Evolutionary conservation across 2,797 vertebrate genomes (phyloP).

Genomic region (Gobio occitaniae): DNA sequence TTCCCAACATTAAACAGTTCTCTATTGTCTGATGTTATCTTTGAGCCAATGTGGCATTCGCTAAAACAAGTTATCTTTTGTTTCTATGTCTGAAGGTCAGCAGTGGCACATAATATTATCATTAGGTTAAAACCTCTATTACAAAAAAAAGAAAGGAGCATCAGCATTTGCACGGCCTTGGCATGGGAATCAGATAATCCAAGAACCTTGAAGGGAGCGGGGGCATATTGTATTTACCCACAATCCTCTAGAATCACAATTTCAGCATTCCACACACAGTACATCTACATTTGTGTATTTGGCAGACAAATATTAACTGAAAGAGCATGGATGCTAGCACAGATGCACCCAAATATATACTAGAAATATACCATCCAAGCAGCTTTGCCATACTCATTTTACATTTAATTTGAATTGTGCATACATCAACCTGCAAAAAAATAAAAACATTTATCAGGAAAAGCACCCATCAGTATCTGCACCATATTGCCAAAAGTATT

Average conservation of each 20-base stretch:
- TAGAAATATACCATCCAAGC: background rate
- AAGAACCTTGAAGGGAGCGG: background rate
- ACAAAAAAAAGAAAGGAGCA: constrained; percentile 1
- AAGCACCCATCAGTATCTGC: background rate
- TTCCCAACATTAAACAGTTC: background rate
- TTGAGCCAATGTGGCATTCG: constrained; percentile 11
- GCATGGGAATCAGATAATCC: constrained; percentile 9
- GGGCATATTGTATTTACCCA: constrained; percentile 5
- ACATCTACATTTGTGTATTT: background rate
- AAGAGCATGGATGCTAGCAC: background rate
- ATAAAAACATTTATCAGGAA: background rate
- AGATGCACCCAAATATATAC: background rate
- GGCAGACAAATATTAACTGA: background rate
- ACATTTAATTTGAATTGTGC: background rate
- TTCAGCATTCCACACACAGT: constrained; percentile 21
- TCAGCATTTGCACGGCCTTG: constrained; percentile 27
- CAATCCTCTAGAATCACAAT: constrained; percentile 7
- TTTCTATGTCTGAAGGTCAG: constrained; percentile 39
- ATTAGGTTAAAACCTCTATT: constrained; percentile 12
- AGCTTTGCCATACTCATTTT: background rate
- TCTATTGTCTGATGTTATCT: constrained; percentile 29
- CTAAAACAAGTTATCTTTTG: constrained; percentile 20
- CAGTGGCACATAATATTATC: background rate
- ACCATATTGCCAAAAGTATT: too few relatives aligned
- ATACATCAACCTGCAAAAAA: background rate